phyloP scores from a whole-genome alignment of 2,888 invertebrate species.

The Micropterix aruncella region DNA sequence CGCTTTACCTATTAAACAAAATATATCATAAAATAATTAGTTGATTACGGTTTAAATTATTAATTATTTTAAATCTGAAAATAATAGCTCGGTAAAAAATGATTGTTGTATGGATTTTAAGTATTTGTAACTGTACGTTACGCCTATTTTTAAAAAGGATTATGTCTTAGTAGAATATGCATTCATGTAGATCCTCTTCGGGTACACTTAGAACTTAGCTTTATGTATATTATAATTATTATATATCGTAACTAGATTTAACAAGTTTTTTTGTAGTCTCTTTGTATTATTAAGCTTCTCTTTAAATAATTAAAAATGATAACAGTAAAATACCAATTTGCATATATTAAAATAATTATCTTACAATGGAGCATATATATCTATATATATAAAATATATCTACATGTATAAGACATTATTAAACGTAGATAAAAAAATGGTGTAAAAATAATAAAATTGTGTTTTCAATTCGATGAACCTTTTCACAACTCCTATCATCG shows the following conservation, averaged over 20 bases:
- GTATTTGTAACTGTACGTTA: neutral
- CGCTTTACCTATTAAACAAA: neutral
- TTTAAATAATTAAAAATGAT: neutral
- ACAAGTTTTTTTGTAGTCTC: neutral
- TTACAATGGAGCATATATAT: neutral
- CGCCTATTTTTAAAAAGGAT: neutral
- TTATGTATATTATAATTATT: neutral
- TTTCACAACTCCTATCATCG: no score
- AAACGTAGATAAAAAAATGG: neutral
- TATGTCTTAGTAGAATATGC: neutral
- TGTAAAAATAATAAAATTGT: neutral
- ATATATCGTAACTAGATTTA: neutral
- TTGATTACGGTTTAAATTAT: conserved; percentile 44
- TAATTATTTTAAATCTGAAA: conserved; percentile 22
- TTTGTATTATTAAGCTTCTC: neutral
- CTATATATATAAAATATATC: neutral
- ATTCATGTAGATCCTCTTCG: neutral
- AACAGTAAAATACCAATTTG: neutral
- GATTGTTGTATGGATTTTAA: neutral
- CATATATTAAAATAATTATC: neutral
- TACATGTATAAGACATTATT: neutral
- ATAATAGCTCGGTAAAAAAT: neutral
- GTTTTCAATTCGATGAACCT: neutral
- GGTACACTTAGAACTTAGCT: neutral
- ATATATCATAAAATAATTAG: conserved; percentile 27